A percentile compares a stretch with the other conserved stretches of the same genome.
phyloP scores from a whole-genome alignment of 2,113 vertebrate genomes.

The Dipodomys spectabilis region DNA sequence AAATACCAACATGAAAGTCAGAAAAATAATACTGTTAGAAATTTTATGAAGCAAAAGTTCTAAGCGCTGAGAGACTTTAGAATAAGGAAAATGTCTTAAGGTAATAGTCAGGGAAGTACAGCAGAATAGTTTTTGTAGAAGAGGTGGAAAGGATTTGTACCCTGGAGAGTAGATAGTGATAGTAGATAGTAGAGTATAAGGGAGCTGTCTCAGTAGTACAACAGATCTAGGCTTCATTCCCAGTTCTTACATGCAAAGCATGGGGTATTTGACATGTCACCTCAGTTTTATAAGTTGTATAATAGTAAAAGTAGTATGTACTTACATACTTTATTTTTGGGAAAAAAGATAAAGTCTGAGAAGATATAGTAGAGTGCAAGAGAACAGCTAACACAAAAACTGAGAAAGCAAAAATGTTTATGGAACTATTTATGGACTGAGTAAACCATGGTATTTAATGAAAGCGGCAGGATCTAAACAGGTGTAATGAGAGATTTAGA shows the following conservation, averaged over 20 bases:
- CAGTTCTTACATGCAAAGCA: neutral
- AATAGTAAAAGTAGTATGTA: neutral
- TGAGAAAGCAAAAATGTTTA: neutral
- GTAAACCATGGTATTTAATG: neutral
- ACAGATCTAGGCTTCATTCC: neutral
- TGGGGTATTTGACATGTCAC: neutral
- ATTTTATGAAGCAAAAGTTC: neutral
- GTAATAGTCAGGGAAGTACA: neutral
- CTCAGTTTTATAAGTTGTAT: neutral
- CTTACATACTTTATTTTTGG: neutral
- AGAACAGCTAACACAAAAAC: neutral
- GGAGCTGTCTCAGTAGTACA: neutral
- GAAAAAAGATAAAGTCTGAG: neutral
- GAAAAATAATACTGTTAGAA: neutral
- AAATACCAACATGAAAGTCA: constrained; percentile 39
- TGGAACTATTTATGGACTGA: neutral
- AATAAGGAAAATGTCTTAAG: neutral
- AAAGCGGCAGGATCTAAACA: neutral
- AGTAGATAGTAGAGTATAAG: neutral
- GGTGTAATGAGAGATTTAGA: neutral
- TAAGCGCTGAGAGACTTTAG: constrained; percentile 7
- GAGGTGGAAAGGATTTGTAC: neutral
- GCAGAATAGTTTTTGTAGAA: neutral
- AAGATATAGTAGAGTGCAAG: neutral
- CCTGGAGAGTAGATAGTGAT: neutral